A percentile compares a stretch with the other conserved stretches of the same genome.
These are phyloP conservation scores for Capromys pilorides DNA, from an alignment of 2,797 vertebrate genomes.

Conservation along the genomic window DNA sequence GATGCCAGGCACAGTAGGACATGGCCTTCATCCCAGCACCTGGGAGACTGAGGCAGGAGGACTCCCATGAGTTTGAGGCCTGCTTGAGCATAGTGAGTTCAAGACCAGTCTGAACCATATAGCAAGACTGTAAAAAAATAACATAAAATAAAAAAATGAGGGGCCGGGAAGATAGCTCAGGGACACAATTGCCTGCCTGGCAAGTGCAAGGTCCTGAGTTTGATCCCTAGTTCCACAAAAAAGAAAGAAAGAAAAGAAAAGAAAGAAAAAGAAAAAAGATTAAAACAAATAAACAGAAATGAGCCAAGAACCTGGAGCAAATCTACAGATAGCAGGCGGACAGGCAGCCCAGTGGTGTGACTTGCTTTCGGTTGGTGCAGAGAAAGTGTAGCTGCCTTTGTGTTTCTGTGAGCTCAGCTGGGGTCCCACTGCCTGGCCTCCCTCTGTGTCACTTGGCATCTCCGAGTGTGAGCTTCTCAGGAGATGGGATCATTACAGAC, in stretches of 20 bases:
- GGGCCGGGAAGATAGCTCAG: no score
- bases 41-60: no score
- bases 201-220: no score
- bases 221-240: background rate
- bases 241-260: no score
- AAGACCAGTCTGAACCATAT: no score
- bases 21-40: background rate
- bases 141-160: no score
- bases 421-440: background rate
- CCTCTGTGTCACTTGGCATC: background rate
- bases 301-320: background rate
- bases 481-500: background rate
- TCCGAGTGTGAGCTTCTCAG: background rate
- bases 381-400: background rate
- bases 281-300: background rate
- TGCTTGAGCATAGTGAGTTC: no score
- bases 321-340: accelerated
- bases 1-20: background rate
- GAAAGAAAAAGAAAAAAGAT: no score
- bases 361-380: accelerated
- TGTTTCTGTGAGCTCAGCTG: accelerated
- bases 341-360: accelerated
- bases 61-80: no score
- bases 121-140: no score
- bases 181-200: no score